Base-by-base conservation (phyloP, 1,140 invertebrate genomes). In the Micrasema minimum region DNA sequence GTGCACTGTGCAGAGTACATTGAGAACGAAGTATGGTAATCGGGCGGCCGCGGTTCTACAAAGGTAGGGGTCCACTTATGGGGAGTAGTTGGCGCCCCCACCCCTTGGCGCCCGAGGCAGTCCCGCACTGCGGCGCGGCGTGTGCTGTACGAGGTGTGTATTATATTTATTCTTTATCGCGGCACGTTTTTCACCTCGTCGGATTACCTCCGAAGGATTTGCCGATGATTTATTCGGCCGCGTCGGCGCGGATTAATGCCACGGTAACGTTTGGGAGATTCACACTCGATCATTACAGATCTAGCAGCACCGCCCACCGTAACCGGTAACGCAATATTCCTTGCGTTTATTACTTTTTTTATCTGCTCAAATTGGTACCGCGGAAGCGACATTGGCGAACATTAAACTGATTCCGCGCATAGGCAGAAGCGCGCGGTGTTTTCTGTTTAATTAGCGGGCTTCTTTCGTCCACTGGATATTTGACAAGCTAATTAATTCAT, bases 401-500 rank as follows among this genome's bases (percentile, higher is more conserved):
- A 7, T 7, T 4, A 7, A 7, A 31, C 26, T 7, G 26, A 31
- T 31, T 7, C 26, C 26, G 26, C 26, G 26, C 26, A 7, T 31
- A 31, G 7, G 2, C 26, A 31, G 7, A 31, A 31, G 26, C 7
- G 26, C 26, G 26, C 26, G 26, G 26, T 31, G 26, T 31, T 31
- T n/a, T 31, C 26, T 7, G 26, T 31, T n/a, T 7, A 31, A 31
- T 31, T 4, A 31, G 26, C 26, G 26, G 18, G 2, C 45, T 48
- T n/a, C 16, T 14, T 48, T 53, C 55, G 55, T 59, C 55, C 31
- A 38, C 37, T 23, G 18, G 50, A 20, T 38, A 59, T 59, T 38
- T 38, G 55, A 59, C 55, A 38, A 59, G 11, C n/a, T 59, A 59
- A 59, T 59, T 59, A 59, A 59, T 59, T 59, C 55, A 20, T 57